Evolutionary conservation across 1,140 invertebrate species (phyloP), one percentile per base, ranked within the genome.

Genomic region (Pseudachorutes palmiensis): DNA sequence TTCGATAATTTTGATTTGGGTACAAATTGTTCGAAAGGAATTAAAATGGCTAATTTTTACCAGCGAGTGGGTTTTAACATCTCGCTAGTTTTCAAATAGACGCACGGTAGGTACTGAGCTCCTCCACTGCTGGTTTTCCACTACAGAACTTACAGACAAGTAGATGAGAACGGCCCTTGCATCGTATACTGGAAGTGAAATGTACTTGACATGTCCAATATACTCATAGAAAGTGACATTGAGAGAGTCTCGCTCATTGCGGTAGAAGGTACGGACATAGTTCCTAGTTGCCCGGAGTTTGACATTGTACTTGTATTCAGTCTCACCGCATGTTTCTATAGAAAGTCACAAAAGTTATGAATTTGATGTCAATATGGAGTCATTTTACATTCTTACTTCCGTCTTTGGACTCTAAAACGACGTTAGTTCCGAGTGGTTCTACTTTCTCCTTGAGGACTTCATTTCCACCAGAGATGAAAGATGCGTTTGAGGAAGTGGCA

Each of bases 191-290:
- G 66, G 59, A 22, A 70, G 63, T 24, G 31, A 49, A 1, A 73
- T 45, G 58, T 70, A 73, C 30, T 71, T 69, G 9, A 70, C 64
- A 16, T 48, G n/a, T 32, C 64, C 64, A 9, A 59, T 45, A 29
- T 62, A 67, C 28, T 73, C 72, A 5, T 69, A 30, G 41, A 41
- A 71, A 5, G 55, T 58, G 1, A 55, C 48, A 57, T 73, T 70
- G 1, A 64, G 49, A n/a, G 22, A 64, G 66, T 73, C 72, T 33
- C 64, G 29, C 32, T 73, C 72, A 36, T 73, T 73, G 3, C 36
- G 22, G 24, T 63, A 73, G 59, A 73, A 73, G 36, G 2, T 33
- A 26, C 45, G 65, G 0, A 64, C 33, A 0, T 16, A 49, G 41
- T 67, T 68, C 19, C 55, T 61, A 22, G 3, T 63, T 3, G 31